phyloP scores from a whole-genome alignment of 2,113 vertebrate genomes.

The Brachirus orientalis region DNA sequence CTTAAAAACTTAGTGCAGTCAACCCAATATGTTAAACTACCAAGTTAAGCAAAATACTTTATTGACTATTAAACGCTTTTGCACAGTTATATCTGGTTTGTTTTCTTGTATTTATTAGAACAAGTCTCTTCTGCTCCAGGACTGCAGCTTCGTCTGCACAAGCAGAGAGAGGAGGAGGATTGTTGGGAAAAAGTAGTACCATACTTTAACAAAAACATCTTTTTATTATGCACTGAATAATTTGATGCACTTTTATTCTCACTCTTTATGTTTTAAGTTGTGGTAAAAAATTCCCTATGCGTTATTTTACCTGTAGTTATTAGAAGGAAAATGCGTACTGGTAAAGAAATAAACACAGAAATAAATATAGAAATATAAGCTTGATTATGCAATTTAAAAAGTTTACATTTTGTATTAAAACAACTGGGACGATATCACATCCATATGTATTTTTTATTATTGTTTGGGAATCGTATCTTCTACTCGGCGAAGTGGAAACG shows the following conservation, averaged over 20 bases:
- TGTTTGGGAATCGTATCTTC: slow-evolving; percentile 16
- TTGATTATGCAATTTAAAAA: neutral
- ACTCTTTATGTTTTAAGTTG: neutral
- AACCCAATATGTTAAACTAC: slow-evolving; percentile 25
- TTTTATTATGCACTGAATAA: slow-evolving; percentile 1
- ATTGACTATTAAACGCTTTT: slow-evolving; percentile 40
- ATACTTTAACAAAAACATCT: neutral
- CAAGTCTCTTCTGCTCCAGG: slow-evolving; percentile 27
- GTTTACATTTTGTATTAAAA: slow-evolving; percentile 7
- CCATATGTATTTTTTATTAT: neutral
- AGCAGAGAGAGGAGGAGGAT: slow-evolving; percentile 9
- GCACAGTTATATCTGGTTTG: slow-evolving; percentile 28
- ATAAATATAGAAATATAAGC: neutral
- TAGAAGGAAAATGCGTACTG: neutral
- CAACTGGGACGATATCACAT: neutral
- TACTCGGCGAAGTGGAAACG: slow-evolving; percentile 11
- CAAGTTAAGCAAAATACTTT: slow-evolving; percentile 33
- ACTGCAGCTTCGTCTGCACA: slow-evolving; percentile 17
- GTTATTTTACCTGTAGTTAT: neutral
- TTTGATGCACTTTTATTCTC: slow-evolving; percentile 6
- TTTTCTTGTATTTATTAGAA: slow-evolving; percentile 27
- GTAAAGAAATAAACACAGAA: too few species aligned
- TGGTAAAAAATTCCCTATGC: too few species aligned
- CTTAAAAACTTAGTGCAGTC: slow-evolving; percentile 41
- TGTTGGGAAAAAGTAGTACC: slow-evolving; percentile 1